Evolutionary conservation across 2,113 vertebrate genomes (phyloP).

Genomic region (Semnornis frantzii): DNA sequence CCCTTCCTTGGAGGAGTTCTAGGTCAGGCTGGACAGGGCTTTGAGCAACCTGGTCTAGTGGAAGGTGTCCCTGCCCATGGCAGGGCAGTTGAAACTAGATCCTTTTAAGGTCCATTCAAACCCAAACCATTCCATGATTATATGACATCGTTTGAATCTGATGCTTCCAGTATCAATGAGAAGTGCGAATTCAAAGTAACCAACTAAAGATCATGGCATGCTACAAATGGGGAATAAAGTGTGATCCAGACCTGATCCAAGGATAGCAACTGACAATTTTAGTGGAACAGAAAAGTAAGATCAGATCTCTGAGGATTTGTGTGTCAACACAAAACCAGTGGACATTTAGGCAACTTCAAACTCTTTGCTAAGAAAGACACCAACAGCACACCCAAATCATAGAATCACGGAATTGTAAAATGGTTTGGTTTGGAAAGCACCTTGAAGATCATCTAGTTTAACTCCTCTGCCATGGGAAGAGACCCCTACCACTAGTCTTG

Average conservation of each 20-base stretch:
- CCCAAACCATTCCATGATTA: too few species aligned
- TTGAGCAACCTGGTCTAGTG: too few species aligned
- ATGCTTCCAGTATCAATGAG: not conserved
- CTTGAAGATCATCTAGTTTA: too few species aligned
- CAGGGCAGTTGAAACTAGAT: too few species aligned
- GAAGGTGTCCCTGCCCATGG: too few species aligned
- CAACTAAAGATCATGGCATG: not conserved
- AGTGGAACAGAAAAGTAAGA: not conserved
- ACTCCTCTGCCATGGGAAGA: too few species aligned
- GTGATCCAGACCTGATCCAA: not conserved
- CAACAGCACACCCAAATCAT: not conserved
- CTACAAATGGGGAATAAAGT: not conserved
- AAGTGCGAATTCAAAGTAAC: not conserved
- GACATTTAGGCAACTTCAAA: not conserved
- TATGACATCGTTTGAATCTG: not conserved
- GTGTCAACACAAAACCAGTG: not conserved
- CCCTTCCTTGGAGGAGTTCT: too few species aligned
- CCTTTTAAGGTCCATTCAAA: too few species aligned
- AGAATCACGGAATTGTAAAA: not conserved
- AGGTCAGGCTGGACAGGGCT: too few species aligned
- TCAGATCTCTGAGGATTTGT: accelerated
- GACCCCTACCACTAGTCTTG: too few species aligned
- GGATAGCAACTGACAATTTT: not conserved
- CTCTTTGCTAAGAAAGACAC: not conserved
- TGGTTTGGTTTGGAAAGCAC: too few species aligned